Percentiles rank a stretch among this genome's conserved stretches.
phyloP scores from a whole-genome alignment of 2,113 vertebrate genomes.

The Theristicus caerulescens region DNA sequence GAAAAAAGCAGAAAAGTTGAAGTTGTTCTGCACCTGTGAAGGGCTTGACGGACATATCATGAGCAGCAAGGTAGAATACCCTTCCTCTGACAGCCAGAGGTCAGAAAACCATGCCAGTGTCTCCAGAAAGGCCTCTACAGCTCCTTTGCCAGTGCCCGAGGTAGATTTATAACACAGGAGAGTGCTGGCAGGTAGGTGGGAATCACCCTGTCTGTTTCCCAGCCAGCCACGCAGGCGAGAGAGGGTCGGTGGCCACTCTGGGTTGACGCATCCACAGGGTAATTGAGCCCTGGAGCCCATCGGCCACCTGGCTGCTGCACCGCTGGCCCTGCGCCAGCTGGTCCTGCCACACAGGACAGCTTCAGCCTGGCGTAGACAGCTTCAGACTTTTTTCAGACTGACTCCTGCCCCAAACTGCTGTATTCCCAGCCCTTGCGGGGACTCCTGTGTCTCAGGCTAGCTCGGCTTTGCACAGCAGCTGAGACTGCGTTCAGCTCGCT shows the following conservation, averaged over 20 bases:
- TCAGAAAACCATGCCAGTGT: background rate
- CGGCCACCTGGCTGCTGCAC: background rate
- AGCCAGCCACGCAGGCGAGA: background rate
- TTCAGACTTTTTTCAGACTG: background rate
- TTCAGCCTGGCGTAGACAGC: background rate
- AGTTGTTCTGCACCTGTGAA: background rate
- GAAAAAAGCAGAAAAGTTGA: background rate
- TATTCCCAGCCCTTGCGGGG: background rate
- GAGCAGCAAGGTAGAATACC: background rate
- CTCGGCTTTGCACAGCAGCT: background rate
- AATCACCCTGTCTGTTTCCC: background rate
- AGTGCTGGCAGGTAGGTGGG: background rate
- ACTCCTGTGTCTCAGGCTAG: background rate
- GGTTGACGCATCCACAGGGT: background rate
- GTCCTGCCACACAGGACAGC: background rate
- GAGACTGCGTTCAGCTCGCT: background rate
- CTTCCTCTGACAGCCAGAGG: background rate
- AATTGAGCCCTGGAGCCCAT: background rate
- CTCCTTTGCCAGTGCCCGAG: background rate
- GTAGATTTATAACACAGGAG: background rate
- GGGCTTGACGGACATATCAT: fast-evolving
- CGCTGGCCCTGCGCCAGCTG: fast-evolving
- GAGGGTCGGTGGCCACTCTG: background rate
- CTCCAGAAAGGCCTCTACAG: background rate
- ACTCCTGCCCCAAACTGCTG: background rate